phyloP scores from a whole-genome alignment of 2,113 vertebrate species.

The Mustela nigripes region DNA sequence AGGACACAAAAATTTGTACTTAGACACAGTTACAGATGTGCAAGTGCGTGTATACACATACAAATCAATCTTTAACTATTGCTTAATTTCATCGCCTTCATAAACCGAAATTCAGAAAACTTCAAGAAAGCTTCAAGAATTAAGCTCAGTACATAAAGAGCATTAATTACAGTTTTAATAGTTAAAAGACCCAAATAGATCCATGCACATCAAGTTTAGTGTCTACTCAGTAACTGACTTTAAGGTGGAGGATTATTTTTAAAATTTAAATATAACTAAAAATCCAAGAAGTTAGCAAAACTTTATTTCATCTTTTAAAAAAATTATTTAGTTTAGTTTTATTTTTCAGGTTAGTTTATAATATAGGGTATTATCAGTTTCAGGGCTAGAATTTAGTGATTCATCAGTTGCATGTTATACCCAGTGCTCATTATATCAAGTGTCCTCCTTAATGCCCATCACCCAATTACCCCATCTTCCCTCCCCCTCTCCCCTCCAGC shows the following conservation, averaged over 20 bases:
- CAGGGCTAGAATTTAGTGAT: not conserved
- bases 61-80: not conserved
- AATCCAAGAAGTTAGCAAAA: not conserved
- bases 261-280: conserved; percentile 40
- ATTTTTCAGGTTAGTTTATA: not conserved
- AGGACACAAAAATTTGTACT: not conserved
- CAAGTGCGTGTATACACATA: accelerated
- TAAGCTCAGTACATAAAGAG: conserved; percentile 16
- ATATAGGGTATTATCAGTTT: not conserved
- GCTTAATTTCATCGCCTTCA: not conserved
- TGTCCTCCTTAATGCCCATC: not conserved
- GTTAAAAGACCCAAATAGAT: not conserved
- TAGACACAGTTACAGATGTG: not conserved
- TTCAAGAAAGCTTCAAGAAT: not conserved
- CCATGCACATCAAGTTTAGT: not conserved
- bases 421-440: not conserved
- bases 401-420: not conserved
- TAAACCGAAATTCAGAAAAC: not conserved
- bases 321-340: not conserved
- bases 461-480: not conserved
- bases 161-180: not conserved
- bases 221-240: conserved; percentile 26
- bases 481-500: not conserved
- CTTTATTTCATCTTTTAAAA: not conserved
- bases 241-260: conserved; percentile 12